These are phyloP conservation scores for Panthera uncia DNA, from an alignment of 2,113 vertebrate species.

Conservation along the genomic window DNA sequence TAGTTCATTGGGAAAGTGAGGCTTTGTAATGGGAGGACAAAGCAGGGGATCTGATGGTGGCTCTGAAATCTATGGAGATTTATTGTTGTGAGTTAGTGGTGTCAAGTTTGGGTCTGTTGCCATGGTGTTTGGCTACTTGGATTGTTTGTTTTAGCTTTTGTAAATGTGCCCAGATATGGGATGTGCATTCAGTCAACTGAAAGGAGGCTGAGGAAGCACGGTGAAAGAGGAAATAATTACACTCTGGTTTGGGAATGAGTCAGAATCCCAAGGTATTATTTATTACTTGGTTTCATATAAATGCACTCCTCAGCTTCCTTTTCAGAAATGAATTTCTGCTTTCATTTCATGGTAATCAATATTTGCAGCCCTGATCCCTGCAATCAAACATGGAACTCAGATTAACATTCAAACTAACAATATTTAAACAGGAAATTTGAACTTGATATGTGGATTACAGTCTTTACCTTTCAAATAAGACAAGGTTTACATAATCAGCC, in stretches of 20 bases:
- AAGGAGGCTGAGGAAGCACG: slow-evolving; percentile 7
- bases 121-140: slow-evolving; percentile 29
- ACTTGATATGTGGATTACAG: slow-evolving; percentile 59
- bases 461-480: slow-evolving; percentile 73
- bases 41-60: not conserved
- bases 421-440: slow-evolving; percentile 78
- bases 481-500: slow-evolving; percentile 67
- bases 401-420: slow-evolving; percentile 70
- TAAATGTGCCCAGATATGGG: slow-evolving; percentile 34
- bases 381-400: slow-evolving; percentile 56
- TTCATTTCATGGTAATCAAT: slow-evolving; percentile 62
- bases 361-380: slow-evolving; percentile 13
- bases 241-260: slow-evolving; percentile 47
- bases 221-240: slow-evolving; percentile 37
- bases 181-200: not conserved
- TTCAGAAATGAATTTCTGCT: slow-evolving; percentile 56
- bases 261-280: slow-evolving; percentile 24
- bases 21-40: not conserved
- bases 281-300: slow-evolving; percentile 29
- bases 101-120: slow-evolving; percentile 51
- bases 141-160: slow-evolving; percentile 58
- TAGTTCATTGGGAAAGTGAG: not conserved
- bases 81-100: slow-evolving; percentile 42
- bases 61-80: slow-evolving; percentile 25
- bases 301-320: slow-evolving; percentile 35